Percentiles rank a stretch among this genome's conserved stretches.
These are phyloP conservation scores for Lepus oiostolus DNA, from an alignment of 2,797 vertebrate genomes.

Conservation along the genomic window DNA sequence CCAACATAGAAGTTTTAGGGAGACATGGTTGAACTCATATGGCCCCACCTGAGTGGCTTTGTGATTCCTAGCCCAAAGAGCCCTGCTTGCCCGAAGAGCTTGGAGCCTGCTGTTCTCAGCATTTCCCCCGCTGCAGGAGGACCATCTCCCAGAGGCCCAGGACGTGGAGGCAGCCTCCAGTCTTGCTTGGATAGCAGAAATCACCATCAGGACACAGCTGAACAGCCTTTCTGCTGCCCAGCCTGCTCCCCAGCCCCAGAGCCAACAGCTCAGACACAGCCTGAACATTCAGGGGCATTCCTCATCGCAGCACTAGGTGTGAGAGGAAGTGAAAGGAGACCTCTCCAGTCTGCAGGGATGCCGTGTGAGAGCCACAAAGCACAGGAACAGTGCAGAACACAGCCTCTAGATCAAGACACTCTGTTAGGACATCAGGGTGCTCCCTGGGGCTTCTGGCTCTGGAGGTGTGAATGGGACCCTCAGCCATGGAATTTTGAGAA, in stretches of 20 bases:
- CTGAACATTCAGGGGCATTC: neutral
- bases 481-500: neutral
- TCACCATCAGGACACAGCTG: neutral
- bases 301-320: neutral
- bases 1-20: neutral
- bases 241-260: neutral
- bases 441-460: neutral
- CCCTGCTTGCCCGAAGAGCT: neutral
- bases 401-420: neutral
- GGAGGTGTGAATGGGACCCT: neutral
- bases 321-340: neutral
- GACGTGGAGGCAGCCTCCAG: neutral
- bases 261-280: no score
- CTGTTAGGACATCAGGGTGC: neutral
- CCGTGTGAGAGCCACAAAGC: neutral
- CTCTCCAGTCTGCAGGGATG: neutral
- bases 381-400: fast-evolving
- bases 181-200: neutral
- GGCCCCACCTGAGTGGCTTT: neutral
- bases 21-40: neutral
- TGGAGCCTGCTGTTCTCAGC: neutral
- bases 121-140: neutral
- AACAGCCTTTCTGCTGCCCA: neutral
- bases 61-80: neutral
- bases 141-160: neutral